Conservation (phyloP, 1,140 invertebrate species). For the Drosophila carrolli region DNA sequence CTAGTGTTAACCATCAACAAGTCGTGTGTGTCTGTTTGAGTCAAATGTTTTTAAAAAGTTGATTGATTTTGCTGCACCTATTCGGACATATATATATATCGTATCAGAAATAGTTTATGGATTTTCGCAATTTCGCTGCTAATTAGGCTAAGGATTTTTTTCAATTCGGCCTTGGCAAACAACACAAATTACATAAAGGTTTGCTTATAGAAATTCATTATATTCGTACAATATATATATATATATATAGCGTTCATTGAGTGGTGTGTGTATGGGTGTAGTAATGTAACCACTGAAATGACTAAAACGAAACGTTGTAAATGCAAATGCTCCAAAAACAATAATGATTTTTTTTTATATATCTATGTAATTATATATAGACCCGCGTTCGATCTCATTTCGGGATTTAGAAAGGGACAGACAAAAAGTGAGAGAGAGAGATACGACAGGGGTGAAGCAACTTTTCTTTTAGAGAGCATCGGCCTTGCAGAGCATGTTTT, state of each 20-base stretch:
- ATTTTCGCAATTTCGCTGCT: slow-evolving; percentile 11
- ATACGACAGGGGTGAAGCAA: slow-evolving; percentile 30
- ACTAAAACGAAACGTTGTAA: slow-evolving; percentile 35
- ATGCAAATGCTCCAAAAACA: slow-evolving; percentile 43
- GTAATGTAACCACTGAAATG: slow-evolving; percentile 9
- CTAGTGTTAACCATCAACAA: slow-evolving; percentile 17
- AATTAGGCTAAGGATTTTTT: slow-evolving; percentile 1
- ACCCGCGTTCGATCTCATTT: slow-evolving; percentile 10
- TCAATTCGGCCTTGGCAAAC: slow-evolving; percentile 18
- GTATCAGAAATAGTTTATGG: slow-evolving; percentile 6
- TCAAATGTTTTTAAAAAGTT: slow-evolving; percentile 21
- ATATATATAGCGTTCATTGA: not conserved
- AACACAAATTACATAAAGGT: slow-evolving; percentile 31
- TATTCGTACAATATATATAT: slow-evolving; percentile 43
- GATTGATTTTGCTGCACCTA: slow-evolving; percentile 29
- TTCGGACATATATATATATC: slow-evolving; percentile 1
- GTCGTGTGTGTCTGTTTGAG: slow-evolving; percentile 4
- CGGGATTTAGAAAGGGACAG: slow-evolving; percentile 6
- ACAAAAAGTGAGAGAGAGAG: slow-evolving; percentile 11
- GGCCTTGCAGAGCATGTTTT: slow-evolving; percentile 32
- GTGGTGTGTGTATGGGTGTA: not conserved
- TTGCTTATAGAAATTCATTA: slow-evolving; percentile 43
- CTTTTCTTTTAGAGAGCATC: slow-evolving; percentile 37
- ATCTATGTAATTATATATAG: slow-evolving; percentile 20
- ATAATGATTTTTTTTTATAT: slow-evolving; percentile 11